phyloP scores from a whole-genome alignment of 2,113 vertebrate species.

The Promerops cafer region DNA sequence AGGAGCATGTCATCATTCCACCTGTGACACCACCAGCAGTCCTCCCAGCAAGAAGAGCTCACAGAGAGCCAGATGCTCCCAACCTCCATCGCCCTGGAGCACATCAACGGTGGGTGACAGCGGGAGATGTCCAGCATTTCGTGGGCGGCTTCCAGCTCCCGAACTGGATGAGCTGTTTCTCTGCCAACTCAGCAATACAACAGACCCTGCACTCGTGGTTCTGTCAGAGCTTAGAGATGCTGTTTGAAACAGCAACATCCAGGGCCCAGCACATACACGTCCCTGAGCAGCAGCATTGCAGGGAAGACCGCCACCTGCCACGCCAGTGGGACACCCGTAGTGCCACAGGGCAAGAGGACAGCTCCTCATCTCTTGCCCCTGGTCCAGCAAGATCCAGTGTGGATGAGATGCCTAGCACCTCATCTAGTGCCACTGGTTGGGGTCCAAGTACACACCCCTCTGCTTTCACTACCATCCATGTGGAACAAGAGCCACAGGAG shows the following conservation, averaged over 20 bases:
- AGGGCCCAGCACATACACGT: not conserved
- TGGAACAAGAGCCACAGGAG: not conserved
- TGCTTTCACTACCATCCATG: not conserved
- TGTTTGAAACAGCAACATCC: not conserved
- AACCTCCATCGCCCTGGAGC: not conserved
- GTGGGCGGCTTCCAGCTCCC: not conserved
- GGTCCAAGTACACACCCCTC: not conserved
- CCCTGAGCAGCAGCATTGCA: not conserved
- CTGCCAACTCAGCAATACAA: not conserved
- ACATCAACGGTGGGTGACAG: accelerated
- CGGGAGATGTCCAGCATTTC: accelerated
- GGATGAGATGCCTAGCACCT: not conserved
- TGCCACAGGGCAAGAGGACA: not conserved
- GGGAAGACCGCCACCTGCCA: not conserved
- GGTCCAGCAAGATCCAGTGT: not conserved
- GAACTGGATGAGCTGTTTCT: not conserved
- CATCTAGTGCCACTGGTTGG: not conserved
- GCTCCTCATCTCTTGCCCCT: not conserved
- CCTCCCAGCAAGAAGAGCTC: not conserved
- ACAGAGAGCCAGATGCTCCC: not conserved
- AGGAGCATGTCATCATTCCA: not conserved
- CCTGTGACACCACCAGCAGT: accelerated
- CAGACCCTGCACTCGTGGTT: not conserved
- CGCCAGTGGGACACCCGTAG: accelerated
- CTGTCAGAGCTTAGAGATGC: not conserved